Percentiles rank a stretch among this genome's conserved stretches.
Evolutionary conservation across 1,140 invertebrate species (phyloP).

Genomic region (Microvelia longipes): DNA sequence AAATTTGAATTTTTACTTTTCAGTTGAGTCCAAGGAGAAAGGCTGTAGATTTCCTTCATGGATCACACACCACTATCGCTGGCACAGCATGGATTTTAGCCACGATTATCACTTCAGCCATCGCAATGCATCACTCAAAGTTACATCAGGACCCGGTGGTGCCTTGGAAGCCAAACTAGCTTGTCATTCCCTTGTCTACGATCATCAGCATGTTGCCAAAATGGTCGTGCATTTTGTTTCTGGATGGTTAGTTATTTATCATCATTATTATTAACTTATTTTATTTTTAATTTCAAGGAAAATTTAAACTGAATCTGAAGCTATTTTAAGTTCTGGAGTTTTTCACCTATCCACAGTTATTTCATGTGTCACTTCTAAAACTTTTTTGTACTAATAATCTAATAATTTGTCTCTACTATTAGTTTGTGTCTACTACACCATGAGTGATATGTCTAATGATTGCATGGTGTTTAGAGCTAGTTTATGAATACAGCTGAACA

Average conservation of each 20-base stretch:
- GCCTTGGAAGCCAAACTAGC: conserved; percentile 33
- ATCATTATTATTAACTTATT: too few species aligned
- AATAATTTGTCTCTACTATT: too few species aligned
- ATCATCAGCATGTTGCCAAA: conserved; percentile 23
- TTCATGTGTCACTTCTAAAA: too few species aligned
- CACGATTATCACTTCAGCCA: conserved; percentile 56
- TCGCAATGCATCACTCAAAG: conserved; percentile 49
- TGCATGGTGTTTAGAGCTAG: too few species aligned
- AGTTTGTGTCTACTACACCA: too few species aligned
- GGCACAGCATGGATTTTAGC: conserved; percentile 59
- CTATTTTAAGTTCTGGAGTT: too few species aligned
- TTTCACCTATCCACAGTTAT: too few species aligned
- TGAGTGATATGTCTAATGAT: too few species aligned
- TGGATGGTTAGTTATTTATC: conserved; percentile 22
- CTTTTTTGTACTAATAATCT: too few species aligned
- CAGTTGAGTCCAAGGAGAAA: conserved; percentile 9
- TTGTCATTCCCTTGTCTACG: conserved; percentile 31
- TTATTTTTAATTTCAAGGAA: too few species aligned
- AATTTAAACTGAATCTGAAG: too few species aligned
- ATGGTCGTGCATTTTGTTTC: conserved; percentile 26
- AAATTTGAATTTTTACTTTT: neutral
- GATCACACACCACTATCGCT: conserved; percentile 57
- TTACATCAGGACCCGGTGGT: conserved; percentile 18
- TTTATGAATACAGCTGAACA: too few species aligned
- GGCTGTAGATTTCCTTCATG: conserved; percentile 57